Conservation (phyloP, 2,797 vertebrate species). For the Euthynnus affinis region DNA sequence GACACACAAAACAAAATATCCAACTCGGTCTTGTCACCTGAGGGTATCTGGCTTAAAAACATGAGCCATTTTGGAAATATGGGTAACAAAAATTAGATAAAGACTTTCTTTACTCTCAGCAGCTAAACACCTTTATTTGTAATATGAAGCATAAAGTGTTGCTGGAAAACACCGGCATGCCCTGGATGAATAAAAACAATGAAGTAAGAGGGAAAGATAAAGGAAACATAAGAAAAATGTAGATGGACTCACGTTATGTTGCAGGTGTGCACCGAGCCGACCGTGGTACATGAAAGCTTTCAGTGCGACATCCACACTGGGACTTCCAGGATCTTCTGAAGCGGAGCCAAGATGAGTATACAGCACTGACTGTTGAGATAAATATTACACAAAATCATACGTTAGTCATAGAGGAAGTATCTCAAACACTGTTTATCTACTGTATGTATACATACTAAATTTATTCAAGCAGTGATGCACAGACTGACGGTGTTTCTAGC, state of each 20-base stretch:
- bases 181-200: neutral
- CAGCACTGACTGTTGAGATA: conserved; percentile 84
- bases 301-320: conserved; percentile 81
- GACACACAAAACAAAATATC: neutral
- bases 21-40: neutral
- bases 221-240: neutral
- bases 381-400: conserved; percentile 21
- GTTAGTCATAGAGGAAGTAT: neutral
- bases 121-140: too few relatives aligned
- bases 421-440: neutral
- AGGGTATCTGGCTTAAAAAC: neutral
- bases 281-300: conserved; percentile 88
- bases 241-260: conserved; percentile 84
- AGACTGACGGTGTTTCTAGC: neutral
- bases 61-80: too few relatives aligned
- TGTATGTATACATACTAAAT: neutral
- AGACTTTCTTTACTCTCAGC: too few relatives aligned
- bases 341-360: conserved; percentile 79
- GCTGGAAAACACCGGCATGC: neutral
- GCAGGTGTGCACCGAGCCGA: conserved; percentile 90
- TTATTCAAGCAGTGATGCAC: neutral
- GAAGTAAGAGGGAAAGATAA: neutral
- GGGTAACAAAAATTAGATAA: too few relatives aligned
- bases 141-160: neutral
- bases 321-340: conserved; percentile 50